Evolutionary conservation across 2,888 invertebrate genomes (phyloP).

Genomic region (Hymenopus coronatus): DNA sequence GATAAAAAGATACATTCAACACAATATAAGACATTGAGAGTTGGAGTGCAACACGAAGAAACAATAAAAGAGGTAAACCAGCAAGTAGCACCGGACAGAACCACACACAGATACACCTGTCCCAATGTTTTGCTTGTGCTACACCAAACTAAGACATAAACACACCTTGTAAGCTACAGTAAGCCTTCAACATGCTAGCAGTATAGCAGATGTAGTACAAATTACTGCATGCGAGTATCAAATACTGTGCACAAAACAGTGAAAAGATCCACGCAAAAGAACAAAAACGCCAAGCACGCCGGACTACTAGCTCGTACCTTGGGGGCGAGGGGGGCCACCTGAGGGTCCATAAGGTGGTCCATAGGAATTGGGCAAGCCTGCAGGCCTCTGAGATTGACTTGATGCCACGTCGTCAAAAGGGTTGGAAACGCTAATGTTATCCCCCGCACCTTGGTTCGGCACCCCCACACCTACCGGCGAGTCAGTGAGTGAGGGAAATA

Average conservation of each 20-base stretch:
- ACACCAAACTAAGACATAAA: background rate
- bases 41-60: slow-evolving; percentile 16
- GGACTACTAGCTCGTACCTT: slow-evolving; percentile 32
- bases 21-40: background rate
- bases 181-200: background rate
- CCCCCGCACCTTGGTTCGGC: slow-evolving; percentile 51
- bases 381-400: slow-evolving; percentile 49
- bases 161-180: background rate
- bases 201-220: background rate
- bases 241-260: background rate
- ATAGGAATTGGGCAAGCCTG: slow-evolving; percentile 43
- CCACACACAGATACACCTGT: slow-evolving; percentile 5
- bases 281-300: slow-evolving; percentile 22
- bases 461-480: slow-evolving; percentile 37
- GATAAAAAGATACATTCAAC: background rate
- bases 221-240: background rate
- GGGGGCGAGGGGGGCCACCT: slow-evolving; percentile 47
- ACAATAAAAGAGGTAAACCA: slow-evolving; percentile 27
- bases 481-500: slow-evolving; percentile 27
- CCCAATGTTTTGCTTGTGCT: too few species aligned
- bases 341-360: slow-evolving; percentile 49
- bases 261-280: background rate
- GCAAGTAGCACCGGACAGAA: slow-evolving; percentile 25
- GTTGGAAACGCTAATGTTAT: slow-evolving; percentile 83
- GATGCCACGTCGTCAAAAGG: slow-evolving; percentile 78